Conservation (phyloP, 2,113 vertebrate genomes). For the Strigops habroptila region DNA sequence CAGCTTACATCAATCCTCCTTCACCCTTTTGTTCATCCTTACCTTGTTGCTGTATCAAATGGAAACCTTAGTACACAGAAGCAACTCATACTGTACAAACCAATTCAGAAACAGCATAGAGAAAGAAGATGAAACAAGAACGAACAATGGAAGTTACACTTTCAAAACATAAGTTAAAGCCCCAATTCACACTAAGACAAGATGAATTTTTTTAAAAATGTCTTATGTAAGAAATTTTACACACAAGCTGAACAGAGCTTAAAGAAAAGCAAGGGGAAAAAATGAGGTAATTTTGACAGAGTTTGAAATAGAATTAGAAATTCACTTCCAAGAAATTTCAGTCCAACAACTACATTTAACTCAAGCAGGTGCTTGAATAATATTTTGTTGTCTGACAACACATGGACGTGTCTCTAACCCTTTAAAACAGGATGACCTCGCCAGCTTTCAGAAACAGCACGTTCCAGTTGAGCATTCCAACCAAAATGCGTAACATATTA, state of each 20-base stretch:
- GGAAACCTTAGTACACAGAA: not conserved
- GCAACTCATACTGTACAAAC: not conserved
- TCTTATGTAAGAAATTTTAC: not conserved
- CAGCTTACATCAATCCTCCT: not conserved
- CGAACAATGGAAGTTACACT: not conserved
- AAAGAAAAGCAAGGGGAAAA: not conserved
- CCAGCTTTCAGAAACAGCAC: constrained; percentile 13
- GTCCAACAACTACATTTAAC: constrained; percentile 9
- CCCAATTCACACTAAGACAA: not conserved
- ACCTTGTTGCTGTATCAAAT: not conserved
- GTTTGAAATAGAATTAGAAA: not conserved
- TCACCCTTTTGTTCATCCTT: not conserved
- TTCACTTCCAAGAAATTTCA: constrained; percentile 12
- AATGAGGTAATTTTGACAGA: not conserved
- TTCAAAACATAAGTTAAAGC: not conserved
- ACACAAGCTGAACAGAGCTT: not conserved
- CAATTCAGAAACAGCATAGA: not conserved
- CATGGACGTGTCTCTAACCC: not conserved
- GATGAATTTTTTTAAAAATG: not conserved
- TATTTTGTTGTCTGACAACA: constrained; percentile 9
- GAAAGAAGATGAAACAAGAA: not conserved
- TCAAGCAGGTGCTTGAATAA: constrained; percentile 6
- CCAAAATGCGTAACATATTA: not conserved
- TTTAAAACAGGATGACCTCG: not conserved
- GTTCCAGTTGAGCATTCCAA: constrained; percentile 14